phyloP scores from a whole-genome alignment of 2,888 invertebrate genomes.

The Dromius quadrimaculatus region DNA sequence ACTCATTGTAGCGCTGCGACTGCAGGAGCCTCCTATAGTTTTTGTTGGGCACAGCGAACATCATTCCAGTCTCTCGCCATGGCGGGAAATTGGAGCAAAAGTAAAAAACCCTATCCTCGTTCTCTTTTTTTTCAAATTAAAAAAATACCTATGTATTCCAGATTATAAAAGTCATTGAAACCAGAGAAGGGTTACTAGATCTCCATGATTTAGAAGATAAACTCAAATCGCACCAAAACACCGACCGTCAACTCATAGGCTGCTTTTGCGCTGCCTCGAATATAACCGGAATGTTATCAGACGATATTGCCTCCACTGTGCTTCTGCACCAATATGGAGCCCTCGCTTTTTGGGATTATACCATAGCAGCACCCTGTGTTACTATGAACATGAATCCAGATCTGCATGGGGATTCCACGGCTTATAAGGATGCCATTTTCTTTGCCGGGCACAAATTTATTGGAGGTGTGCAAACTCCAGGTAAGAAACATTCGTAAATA shows the following conservation, averaged over 20 bases:
- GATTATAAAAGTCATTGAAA: slow-evolving; percentile 81
- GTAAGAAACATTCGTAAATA: too few species aligned
- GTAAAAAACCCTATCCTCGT: slow-evolving; percentile 67
- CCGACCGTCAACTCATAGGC: slow-evolving; percentile 80
- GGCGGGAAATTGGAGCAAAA: slow-evolving; percentile 84
- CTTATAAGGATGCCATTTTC: slow-evolving; percentile 89
- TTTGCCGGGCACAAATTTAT: slow-evolving; percentile 92
- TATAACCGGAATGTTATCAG: slow-evolving; percentile 88
- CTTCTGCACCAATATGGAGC: slow-evolving; percentile 86
- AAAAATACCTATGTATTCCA: neutral
- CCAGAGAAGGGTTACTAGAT: slow-evolving; percentile 83
- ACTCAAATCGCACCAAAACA: slow-evolving; percentile 73
- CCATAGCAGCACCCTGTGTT: slow-evolving; percentile 84
- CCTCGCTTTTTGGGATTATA: slow-evolving; percentile 91
- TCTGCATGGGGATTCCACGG: slow-evolving; percentile 74
- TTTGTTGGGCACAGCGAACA: slow-evolving; percentile 86
- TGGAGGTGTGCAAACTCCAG: slow-evolving; percentile 90
- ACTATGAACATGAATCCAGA: slow-evolving; percentile 88
- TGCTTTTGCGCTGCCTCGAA: slow-evolving; percentile 90
- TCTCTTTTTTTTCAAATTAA: neutral
- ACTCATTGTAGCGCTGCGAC: slow-evolving; percentile 78
- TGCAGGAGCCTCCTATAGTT: slow-evolving; percentile 74
- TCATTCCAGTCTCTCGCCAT: slow-evolving; percentile 82
- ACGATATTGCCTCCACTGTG: slow-evolving; percentile 85
- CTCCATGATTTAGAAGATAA: slow-evolving; percentile 80